These are phyloP conservation scores for Anguilla marmorata DNA, from an alignment of 2,797 vertebrate species.

Conservation along the genomic window DNA sequence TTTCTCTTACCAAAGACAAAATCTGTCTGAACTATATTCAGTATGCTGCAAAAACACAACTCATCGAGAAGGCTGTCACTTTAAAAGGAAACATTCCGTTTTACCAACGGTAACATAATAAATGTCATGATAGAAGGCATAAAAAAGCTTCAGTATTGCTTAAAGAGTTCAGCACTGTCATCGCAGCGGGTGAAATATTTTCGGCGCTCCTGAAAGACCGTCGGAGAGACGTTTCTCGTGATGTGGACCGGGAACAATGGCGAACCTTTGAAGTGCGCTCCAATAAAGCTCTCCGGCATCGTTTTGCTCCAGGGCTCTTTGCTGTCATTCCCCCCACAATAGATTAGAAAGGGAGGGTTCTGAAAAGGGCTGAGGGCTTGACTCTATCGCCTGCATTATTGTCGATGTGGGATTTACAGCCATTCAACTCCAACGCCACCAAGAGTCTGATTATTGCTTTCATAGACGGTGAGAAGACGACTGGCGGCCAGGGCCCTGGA, in stretches of 20 bases:
- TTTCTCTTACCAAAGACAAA: background rate
- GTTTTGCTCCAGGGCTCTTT: conserved; percentile 44
- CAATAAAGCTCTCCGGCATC: conserved; percentile 51
- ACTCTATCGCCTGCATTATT: conserved; percentile 19
- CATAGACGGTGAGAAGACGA: background rate
- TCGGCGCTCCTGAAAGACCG: conserved; percentile 52
- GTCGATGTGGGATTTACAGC: conserved; percentile 30
- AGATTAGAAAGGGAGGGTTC: conserved; percentile 36
- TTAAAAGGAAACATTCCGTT: background rate
- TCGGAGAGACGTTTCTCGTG: conserved; percentile 45
- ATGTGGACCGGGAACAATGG: conserved; percentile 47
- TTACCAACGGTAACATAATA: conserved; percentile 39
- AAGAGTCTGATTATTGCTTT: conserved; percentile 16
- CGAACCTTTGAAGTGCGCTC: conserved; percentile 57
- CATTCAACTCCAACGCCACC: conserved; percentile 17
- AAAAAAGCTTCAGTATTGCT: conserved; percentile 44
- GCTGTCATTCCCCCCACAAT: conserved; percentile 53
- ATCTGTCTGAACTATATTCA: background rate
- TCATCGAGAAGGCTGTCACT: background rate
- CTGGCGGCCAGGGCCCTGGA: background rate
- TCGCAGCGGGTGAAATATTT: conserved; percentile 46
- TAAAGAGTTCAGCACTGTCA: conserved; percentile 41
- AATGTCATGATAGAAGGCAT: conserved; percentile 38
- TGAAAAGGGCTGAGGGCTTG: conserved; percentile 4
- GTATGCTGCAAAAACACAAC: background rate